Evolutionary conservation across 2,888 invertebrate species (phyloP).

Genomic region (Fragum sueziense): DNA sequence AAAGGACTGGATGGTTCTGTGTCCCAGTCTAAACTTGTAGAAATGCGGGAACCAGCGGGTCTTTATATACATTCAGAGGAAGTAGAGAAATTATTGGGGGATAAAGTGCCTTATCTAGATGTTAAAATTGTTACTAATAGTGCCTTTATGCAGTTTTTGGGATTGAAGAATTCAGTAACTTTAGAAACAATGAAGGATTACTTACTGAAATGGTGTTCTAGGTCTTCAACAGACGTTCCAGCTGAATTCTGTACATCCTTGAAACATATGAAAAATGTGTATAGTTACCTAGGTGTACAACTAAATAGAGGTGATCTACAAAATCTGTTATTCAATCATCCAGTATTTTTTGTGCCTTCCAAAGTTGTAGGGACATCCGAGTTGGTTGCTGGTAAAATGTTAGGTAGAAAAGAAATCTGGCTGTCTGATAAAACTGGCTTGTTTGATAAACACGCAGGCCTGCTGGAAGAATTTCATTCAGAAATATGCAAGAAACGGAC

Average conservation of each 20-base stretch:
- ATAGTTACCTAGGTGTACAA: conserved; percentile 70
- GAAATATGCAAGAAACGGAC: conserved; percentile 64
- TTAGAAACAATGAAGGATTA: conserved; percentile 64
- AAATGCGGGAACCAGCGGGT: conserved; percentile 51
- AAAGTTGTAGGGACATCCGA: not conserved
- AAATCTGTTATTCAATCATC: conserved; percentile 70
- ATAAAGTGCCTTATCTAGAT: conserved; percentile 74
- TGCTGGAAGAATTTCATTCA: conserved; percentile 68
- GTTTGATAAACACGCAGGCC: conserved; percentile 66
- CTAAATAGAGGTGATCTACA: conserved; percentile 70
- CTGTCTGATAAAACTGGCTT: conserved; percentile 76
- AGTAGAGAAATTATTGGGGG: conserved; percentile 66
- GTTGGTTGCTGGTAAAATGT: conserved; percentile 66
- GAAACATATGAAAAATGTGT: conserved; percentile 74
- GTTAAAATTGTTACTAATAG: conserved; percentile 51
- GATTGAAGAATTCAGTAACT: conserved; percentile 65
- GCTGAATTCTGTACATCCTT: conserved; percentile 69
- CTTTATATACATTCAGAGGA: conserved; percentile 57
- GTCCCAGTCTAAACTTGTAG: conserved; percentile 8
- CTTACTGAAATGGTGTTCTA: conserved; percentile 71
- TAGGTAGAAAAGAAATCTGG: conserved; percentile 74
- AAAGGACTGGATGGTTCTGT: conserved; percentile 28
- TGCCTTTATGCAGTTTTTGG: conserved; percentile 69
- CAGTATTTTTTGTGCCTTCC: conserved; percentile 75
- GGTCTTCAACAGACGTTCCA: conserved; percentile 60